A percentile compares a stretch with the other conserved stretches of the same genome.
Conservation (phyloP, 2,797 vertebrate species). For the Pampus argenteus region DNA sequence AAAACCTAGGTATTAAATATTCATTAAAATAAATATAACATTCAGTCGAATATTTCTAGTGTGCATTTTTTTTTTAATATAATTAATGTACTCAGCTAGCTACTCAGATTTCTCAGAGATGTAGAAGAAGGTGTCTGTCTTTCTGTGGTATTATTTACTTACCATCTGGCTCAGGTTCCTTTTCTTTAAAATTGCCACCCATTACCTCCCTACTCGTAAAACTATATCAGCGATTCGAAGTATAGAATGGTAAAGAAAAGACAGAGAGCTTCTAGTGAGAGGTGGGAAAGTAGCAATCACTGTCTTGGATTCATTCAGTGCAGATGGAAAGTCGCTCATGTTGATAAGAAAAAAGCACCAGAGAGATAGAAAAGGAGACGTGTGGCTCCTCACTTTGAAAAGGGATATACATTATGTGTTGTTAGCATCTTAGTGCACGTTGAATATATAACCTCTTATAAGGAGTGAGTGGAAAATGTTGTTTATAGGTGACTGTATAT, state of each 20-base stretch:
- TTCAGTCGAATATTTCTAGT: background rate
- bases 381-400: background rate
- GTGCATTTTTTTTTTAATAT: constrained; percentile 1
- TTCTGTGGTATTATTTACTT: too few species aligned
- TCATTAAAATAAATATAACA: background rate
- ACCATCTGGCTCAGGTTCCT: background rate
- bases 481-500: background rate
- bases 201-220: background rate
- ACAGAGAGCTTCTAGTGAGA: background rate
- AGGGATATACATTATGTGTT: background rate
- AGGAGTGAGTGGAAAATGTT: background rate
- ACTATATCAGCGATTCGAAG: background rate
- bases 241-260: background rate
- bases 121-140: background rate
- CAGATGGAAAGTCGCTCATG: background rate
- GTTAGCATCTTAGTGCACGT: background rate
- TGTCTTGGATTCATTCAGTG: background rate
- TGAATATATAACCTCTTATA: background rate
- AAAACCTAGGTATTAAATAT: constrained; percentile 18
- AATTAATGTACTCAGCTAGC: background rate
- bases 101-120: background rate
- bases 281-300: background rate
- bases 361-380: background rate
- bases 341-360: background rate
- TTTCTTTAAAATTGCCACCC: constrained; percentile 1